These are phyloP conservation scores for Drosophila subsilvestris DNA, from an alignment of 2,888 invertebrate genomes.

Conservation along the genomic window DNA sequence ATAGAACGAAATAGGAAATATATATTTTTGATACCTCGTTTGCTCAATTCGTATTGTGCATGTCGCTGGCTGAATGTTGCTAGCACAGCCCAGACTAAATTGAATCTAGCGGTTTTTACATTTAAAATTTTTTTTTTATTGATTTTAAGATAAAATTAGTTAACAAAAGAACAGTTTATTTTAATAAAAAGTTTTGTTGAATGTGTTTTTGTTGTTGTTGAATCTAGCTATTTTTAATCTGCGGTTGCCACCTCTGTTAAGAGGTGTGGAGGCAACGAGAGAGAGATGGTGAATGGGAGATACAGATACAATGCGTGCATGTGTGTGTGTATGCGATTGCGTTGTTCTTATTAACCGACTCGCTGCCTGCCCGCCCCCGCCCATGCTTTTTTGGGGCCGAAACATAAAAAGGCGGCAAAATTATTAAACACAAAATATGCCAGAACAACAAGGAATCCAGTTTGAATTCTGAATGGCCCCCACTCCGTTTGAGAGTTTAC, in stretches of 20 bases:
- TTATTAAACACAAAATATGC: conserved; percentile 47
- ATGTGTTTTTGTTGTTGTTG: neutral
- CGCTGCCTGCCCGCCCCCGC: conserved; percentile 36
- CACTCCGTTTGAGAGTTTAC: conserved; percentile 17
- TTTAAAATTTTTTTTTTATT: neutral
- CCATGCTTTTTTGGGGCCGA: conserved; percentile 57
- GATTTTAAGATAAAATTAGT: too few species aligned
- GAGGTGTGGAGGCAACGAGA: conserved; percentile 39
- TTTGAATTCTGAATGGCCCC: conserved; percentile 8
- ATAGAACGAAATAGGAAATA: too few species aligned
- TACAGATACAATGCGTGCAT: conserved; percentile 45
- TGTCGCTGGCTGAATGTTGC: too few species aligned
- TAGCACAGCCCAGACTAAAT: too few species aligned
- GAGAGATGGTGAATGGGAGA: conserved; percentile 50
- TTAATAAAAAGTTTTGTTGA: neutral
- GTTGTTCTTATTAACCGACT: conserved; percentile 70
- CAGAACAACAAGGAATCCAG: conserved; percentile 23
- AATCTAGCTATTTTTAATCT: neutral
- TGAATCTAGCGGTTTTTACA: neutral
- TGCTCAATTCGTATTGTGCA: too few species aligned
- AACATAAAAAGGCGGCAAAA: conserved; percentile 76
- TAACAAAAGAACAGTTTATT: neutral
- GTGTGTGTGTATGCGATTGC: conserved; percentile 57
- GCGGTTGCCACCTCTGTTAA: conserved; percentile 12
- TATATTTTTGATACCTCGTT: too few species aligned